Evolutionary conservation across 2,113 vertebrate species (phyloP).

Genomic region (Oryzias curvinotus): DNA sequence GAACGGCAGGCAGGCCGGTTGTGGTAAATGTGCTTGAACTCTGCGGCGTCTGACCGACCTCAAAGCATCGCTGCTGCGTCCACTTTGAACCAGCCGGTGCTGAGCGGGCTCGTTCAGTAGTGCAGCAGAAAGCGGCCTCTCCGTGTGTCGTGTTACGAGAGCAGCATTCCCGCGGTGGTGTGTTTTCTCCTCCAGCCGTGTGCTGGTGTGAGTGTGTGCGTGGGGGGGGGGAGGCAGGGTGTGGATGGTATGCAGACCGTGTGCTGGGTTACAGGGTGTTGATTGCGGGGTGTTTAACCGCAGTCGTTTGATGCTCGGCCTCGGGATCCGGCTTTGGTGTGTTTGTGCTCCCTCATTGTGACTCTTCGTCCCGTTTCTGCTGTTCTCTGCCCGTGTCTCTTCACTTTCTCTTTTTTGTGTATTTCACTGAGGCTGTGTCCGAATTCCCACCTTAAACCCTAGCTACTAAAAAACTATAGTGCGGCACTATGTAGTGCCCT

Average conservation of each 20-base stretch:
- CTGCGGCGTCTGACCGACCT: slow-evolving; percentile 41
- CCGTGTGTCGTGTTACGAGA: slow-evolving; percentile 44
- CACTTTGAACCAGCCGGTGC: slow-evolving; percentile 48
- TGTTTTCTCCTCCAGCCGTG: slow-evolving; percentile 18
- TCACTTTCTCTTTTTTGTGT: slow-evolving; percentile 7
- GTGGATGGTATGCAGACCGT: slow-evolving; percentile 62
- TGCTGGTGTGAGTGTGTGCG: slow-evolving; percentile 37
- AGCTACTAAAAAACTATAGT: too few relatives aligned
- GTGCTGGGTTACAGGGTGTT: slow-evolving; percentile 73
- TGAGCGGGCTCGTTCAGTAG: slow-evolving; percentile 51
- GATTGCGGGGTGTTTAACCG: slow-evolving; percentile 70
- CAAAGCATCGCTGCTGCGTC: slow-evolving; percentile 22
- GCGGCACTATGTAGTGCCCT: too few relatives aligned
- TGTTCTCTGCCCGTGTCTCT: neutral
- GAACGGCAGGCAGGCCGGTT: neutral
- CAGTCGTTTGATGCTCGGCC: slow-evolving; percentile 64
- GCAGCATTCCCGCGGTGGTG: slow-evolving; percentile 44
- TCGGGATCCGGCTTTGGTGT: slow-evolving; percentile 52
- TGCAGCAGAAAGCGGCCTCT: slow-evolving; percentile 24
- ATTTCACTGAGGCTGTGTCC: neutral
- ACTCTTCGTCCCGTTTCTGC: slow-evolving; percentile 14
- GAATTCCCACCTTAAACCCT: too few relatives aligned
- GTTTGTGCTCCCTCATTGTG: slow-evolving; percentile 38
- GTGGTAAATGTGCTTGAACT: slow-evolving; percentile 32
- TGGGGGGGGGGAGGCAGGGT: slow-evolving; percentile 38